A percentile compares a stretch with the other conserved stretches of the same genome.
phyloP scores from a whole-genome alignment of 2,888 invertebrate genomes.

The Uropetala carovei region DNA sequence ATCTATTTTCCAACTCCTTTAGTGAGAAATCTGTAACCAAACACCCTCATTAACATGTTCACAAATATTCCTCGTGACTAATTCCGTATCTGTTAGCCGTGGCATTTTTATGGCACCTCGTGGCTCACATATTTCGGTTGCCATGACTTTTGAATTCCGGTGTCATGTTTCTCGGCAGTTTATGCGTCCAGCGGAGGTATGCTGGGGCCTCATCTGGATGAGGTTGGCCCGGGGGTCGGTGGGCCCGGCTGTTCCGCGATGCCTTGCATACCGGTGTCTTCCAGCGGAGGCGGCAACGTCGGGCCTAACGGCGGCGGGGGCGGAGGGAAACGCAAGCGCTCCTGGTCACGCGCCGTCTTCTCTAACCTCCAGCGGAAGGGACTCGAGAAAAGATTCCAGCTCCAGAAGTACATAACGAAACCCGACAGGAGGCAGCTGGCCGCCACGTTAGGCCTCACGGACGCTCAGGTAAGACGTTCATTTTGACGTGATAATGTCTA shows the following conservation, averaged over 20 bases:
- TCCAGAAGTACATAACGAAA: slow-evolving; percentile 97
- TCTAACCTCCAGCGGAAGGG: slow-evolving; percentile 97
- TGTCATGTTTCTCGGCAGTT: slow-evolving; percentile 15
- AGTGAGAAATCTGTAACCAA: slow-evolving; percentile 21
- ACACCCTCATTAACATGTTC: slow-evolving; percentile 47
- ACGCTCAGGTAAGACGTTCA: slow-evolving; percentile 87
- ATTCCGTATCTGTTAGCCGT: background rate
- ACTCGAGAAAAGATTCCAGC: slow-evolving; percentile 92
- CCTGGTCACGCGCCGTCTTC: slow-evolving; percentile 97
- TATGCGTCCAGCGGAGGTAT: slow-evolving; percentile 15
- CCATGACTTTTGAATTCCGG: slow-evolving; percentile 15
- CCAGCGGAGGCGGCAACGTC: background rate
- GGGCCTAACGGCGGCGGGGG: background rate
- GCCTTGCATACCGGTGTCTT: background rate
- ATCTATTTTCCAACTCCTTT: background rate
- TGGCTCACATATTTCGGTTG: background rate
- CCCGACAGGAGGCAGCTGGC: slow-evolving; percentile 94
- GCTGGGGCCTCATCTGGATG: slow-evolving; percentile 37
- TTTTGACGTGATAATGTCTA: background rate
- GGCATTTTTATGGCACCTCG: background rate
- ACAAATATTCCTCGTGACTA: slow-evolving; percentile 34
- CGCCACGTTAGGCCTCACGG: slow-evolving; percentile 93
- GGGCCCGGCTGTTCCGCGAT: too few relatives aligned
- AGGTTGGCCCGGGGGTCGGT: slow-evolving; percentile 11
- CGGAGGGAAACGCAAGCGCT: slow-evolving; percentile 85